These are phyloP conservation scores for Ypsolopha sequella DNA, from an alignment of 2,888 invertebrate species.

Conservation along the genomic window DNA sequence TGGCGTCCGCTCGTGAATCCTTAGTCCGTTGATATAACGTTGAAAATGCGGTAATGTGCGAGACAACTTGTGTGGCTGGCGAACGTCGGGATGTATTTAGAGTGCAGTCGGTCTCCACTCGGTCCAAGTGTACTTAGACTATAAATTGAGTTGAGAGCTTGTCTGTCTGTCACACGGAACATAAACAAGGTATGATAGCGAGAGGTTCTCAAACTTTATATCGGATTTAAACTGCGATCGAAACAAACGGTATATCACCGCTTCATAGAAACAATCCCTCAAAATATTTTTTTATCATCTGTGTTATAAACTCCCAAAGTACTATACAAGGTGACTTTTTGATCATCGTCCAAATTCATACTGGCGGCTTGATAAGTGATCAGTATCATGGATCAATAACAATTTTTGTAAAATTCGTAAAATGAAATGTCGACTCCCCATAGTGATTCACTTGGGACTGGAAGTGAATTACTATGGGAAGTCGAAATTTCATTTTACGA, in stretches of 20 bases:
- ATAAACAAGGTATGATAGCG: constrained; percentile 1
- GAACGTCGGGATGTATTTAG: too few species aligned
- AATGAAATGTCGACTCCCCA: too few species aligned
- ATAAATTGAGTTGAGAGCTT: constrained; percentile 26
- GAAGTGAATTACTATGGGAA: too few species aligned
- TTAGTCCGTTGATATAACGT: neutral
- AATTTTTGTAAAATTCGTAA: too few species aligned
- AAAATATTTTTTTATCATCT: neutral
- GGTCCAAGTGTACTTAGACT: constrained; percentile 19
- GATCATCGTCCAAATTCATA: too few species aligned
- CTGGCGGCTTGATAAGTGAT: too few species aligned
- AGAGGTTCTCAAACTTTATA: neutral
- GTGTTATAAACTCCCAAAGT: neutral
- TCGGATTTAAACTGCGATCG: neutral
- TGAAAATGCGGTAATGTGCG: constrained; percentile 9
- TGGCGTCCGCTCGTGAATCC: neutral
- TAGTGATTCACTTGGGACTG: too few species aligned
- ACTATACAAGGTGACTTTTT: neutral
- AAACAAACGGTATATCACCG: too few species aligned
- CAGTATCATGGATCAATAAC: too few species aligned
- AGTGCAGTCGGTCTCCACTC: too few species aligned
- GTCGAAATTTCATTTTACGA: too few species aligned
- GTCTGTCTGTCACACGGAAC: constrained; percentile 24
- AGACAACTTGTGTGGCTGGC: constrained; percentile 14
- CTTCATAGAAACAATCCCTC: too few species aligned